These are phyloP conservation scores for Eutolmus rufibarbis DNA, from an alignment of 2,888 invertebrate genomes.

Conservation along the genomic window DNA sequence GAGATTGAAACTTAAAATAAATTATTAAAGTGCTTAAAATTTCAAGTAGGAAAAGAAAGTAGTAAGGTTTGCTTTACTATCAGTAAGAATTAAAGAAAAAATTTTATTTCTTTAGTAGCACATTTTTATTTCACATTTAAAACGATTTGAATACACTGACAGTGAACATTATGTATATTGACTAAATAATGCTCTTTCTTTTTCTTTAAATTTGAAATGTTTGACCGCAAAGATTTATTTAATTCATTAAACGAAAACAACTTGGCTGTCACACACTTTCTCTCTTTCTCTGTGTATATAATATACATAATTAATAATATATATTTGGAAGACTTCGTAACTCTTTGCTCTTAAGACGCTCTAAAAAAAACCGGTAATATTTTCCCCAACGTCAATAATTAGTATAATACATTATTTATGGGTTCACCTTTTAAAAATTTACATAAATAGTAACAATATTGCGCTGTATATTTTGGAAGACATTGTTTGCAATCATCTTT, in stretches of 20 bases:
- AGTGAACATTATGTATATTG: conserved; percentile 24
- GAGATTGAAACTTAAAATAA: too few relatives aligned
- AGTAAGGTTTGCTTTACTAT: too few relatives aligned
- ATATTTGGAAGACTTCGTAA: conserved; percentile 9
- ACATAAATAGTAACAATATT: conserved; percentile 33
- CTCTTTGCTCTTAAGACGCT: neutral
- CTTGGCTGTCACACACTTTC: neutral
- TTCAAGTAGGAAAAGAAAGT: too few relatives aligned
- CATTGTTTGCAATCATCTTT: neutral
- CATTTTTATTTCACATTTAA: conserved; percentile 41
- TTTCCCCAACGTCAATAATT: neutral
- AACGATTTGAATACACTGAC: conserved; percentile 39
- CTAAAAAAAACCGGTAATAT: conserved; percentile 8
- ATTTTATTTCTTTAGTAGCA: neutral
- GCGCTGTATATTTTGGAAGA: conserved; percentile 33
- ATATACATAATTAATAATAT: neutral
- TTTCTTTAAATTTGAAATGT: neutral
- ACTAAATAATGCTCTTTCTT: neutral
- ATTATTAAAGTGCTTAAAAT: too few relatives aligned
- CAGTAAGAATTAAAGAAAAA: neutral
- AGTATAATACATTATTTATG: conserved; percentile 4
- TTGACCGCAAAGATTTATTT: conserved; percentile 3
- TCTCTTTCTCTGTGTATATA: neutral
- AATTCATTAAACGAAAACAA: conserved; percentile 7
- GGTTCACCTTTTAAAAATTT: neutral